These are phyloP conservation scores for Palythoa grandiflora DNA, from an alignment of 92 coral and sea anemone genomes.

Conservation along the genomic window DNA sequence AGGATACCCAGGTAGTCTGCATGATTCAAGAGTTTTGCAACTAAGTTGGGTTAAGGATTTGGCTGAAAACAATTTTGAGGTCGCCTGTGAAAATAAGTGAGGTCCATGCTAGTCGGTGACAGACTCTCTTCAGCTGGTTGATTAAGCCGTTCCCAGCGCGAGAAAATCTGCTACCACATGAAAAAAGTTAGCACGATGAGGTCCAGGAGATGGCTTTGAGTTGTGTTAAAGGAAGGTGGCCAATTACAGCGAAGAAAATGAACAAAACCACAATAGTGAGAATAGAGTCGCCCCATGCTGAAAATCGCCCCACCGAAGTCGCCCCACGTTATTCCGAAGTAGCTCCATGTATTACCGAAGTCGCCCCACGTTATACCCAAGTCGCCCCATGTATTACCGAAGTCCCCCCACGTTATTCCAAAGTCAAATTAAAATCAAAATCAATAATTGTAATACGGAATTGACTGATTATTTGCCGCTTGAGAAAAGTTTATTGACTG, in stretches of 20 bases:
- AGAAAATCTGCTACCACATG: neutral
- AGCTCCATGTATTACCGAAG: no score
- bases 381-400: no score
- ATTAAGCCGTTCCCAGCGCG: slow-evolving; percentile 21
- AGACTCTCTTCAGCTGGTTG: slow-evolving; percentile 46
- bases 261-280: neutral
- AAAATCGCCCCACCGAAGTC: no score
- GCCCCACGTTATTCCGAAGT: no score
- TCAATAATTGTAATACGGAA: no score
- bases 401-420: no score
- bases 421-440: no score
- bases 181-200: slow-evolving; percentile 30
- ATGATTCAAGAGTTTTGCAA: slow-evolving; percentile 54
- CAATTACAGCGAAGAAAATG: slow-evolving; percentile 5
- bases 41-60: slow-evolving; percentile 2
- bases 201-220: slow-evolving; percentile 23
- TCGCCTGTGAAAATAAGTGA: slow-evolving; percentile 43
- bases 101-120: slow-evolving; percentile 64
- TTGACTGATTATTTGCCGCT: no score
- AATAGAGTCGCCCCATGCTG: no score
- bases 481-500: no score
- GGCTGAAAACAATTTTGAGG: slow-evolving; percentile 56
- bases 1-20: slow-evolving; percentile 66
- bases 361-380: no score
- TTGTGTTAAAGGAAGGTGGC: slow-evolving; percentile 16